Evolutionary conservation across 2,888 invertebrate species (phyloP), one percentile per base, ranked within the genome.

Genomic region (Elysia crispata): DNA sequence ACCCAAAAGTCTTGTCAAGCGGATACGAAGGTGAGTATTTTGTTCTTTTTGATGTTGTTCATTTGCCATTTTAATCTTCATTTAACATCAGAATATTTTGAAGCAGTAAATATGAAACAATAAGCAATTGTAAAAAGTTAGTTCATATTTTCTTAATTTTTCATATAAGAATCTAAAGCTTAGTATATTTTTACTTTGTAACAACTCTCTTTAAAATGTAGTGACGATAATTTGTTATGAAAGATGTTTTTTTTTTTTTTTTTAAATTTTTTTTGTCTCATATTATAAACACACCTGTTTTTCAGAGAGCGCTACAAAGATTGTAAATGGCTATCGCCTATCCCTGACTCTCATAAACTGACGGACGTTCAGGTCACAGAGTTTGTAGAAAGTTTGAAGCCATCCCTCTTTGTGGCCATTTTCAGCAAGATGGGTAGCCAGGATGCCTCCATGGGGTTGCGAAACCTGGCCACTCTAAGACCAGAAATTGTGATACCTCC

Each of bases 401-500:
- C 96, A 30, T 94, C 95, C 23, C 94, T 95, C 0, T 94, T 96
- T 86, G 95, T 95, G 83, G 95, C 96, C 0, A 95, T 97, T 92
- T 97, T 96, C 93, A 95, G 95, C 82, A 95, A 95, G 85, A 93
- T 94, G 76, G 95, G 95, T 1, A 92, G 93, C 66, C 91, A 93
- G 8, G 93, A 94, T 25, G 95, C 95, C 15, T 94, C 94, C 8
- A 93, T 94, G 13, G 95, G 95, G 0, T 93, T 97, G 81, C 95
- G 96, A 85, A 94, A 95, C 91, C 93, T 98, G 76, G 95, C 97
- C 0, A 94, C 95, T 1, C 92, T 98, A 76, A 93, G 97, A 81
- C 97, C 98, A 0, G 95, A 95, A 82, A 92, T 96, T 28, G 95
- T 98, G 1, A 94, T 97, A 73, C 97, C 97, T 0, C 95, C 95